Evolutionary conservation across 2,888 invertebrate genomes (phyloP).

Genomic region (Idaea biselata): DNA sequence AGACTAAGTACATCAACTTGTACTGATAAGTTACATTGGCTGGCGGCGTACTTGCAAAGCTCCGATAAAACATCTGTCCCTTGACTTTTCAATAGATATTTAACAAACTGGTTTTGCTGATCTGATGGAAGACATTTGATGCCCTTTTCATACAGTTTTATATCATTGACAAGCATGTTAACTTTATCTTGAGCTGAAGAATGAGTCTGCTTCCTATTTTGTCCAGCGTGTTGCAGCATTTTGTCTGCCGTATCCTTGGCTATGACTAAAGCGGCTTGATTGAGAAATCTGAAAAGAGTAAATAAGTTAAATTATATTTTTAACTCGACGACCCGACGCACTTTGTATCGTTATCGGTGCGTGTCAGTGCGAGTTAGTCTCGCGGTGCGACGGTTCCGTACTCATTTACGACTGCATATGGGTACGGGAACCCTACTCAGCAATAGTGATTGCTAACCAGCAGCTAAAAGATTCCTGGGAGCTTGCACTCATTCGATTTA

Average conservation of each 20-base stretch:
- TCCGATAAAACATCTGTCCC: conserved; percentile 91
- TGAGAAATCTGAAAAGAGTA: conserved; percentile 77
- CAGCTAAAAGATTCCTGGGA: too few relatives aligned
- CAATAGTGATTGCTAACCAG: too few relatives aligned
- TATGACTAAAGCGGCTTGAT: conserved; percentile 83
- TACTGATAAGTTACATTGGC: conserved; percentile 84
- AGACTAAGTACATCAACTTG: conserved; percentile 81
- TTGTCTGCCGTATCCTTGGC: conserved; percentile 89
- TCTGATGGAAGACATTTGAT: conserved; percentile 82
- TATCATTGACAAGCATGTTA: conserved; percentile 86
- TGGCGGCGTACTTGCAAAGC: conserved; percentile 88
- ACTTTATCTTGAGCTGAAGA: conserved; percentile 91
- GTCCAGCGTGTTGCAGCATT: conserved; percentile 85
- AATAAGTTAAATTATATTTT: conserved; percentile 13
- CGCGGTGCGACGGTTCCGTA: too few relatives aligned
- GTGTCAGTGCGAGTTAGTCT: too few relatives aligned
- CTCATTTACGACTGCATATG: too few relatives aligned
- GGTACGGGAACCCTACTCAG: too few relatives aligned
- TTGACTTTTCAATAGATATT: conserved; percentile 91
- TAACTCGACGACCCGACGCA: neutral
- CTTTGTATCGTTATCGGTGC: too few relatives aligned
- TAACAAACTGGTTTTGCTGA: conserved; percentile 85
- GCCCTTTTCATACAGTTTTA: conserved; percentile 90
- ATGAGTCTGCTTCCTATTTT: conserved; percentile 87
- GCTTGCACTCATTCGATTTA: too few relatives aligned